Percentiles rank a stretch among this genome's conserved stretches.
These are phyloP conservation scores for Dinocampus coccinellae DNA, from an alignment of 2,888 invertebrate genomes.

Conservation along the genomic window DNA sequence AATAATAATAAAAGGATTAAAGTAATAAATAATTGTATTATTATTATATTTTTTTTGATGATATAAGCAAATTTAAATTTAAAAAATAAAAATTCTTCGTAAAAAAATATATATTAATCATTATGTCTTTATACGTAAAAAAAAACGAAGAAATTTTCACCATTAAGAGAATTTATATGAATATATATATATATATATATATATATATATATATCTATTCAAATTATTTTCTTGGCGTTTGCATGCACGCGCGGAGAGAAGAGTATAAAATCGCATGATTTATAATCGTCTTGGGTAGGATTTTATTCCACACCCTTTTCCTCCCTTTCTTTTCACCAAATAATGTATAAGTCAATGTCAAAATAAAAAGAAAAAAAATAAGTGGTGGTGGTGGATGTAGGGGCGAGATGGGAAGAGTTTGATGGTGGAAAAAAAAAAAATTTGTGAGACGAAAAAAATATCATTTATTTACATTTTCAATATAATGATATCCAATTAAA, in stretches of 20 bases:
- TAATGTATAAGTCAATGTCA: slow-evolving; percentile 3
- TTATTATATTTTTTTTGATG: too few species aligned
- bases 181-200: too few species aligned
- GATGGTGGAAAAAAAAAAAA: not conserved
- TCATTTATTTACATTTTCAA: too few species aligned
- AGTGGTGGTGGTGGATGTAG: too few species aligned
- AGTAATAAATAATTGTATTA: too few species aligned
- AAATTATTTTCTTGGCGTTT: slow-evolving; percentile 3
- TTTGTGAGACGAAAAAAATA: too few species aligned
- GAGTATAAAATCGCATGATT: slow-evolving; percentile 1
- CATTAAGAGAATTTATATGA: slow-evolving; percentile 1
- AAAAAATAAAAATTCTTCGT: not conserved
- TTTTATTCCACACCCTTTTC: slow-evolving; percentile 17
- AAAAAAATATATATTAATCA: not conserved
- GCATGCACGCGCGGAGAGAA: not conserved
- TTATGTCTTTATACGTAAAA: not conserved
- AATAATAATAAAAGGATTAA: too few species aligned
- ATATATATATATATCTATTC: too few species aligned
- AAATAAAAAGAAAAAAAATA: not conserved
- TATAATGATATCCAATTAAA: too few species aligned
- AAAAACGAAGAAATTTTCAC: not conserved
- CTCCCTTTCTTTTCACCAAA: not conserved
- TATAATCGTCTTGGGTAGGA: slow-evolving; percentile 17
- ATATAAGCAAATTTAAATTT: not conserved
- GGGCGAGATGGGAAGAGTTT: not conserved